Evolutionary conservation across 53 echinoderm and acorn worm genomes (phyloP), one percentile per base, ranked within the genome.

Genomic region (Stichopus horrens): DNA sequence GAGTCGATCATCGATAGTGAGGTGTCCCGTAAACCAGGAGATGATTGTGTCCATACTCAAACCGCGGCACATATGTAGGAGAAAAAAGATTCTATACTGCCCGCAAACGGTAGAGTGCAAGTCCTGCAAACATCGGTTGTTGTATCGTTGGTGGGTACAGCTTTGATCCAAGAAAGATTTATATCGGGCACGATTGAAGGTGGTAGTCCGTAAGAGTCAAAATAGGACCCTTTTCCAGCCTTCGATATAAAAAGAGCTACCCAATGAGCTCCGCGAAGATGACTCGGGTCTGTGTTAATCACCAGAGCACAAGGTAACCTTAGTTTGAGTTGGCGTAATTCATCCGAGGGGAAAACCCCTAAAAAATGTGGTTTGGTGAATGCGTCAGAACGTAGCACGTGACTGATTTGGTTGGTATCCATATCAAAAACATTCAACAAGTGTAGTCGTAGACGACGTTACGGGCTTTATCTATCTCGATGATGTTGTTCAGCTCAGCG

Each of bases 221-320:
- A 94, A 59, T 87, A 89, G 8, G 90, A 91, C 20, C 79, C 83
- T 23, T 65, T 68, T 21, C 92, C 92, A 53, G 81, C 73, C 8
- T 23, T 21, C 4, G 74, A 74, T 21, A 94, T 77, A 82, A 85
- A 94, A 21, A 94, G 75, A 4, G 88, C 93, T 19, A 95, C 84
- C 93, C 93, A 95, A 77, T 95, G 95, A 6, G 88, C 76, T 9
- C 95, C 95, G 4, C 88, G 92, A 58, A 84, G 55, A 23, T 91
- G 21, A 5, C 79, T 63, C 0, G 93, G 91, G 74, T 93, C 93
- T 37, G 91, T 89, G 37, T 92, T 95, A 4, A 88, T 87, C 4
- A 81, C 81, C 54, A 81, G 53, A 4, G 81, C 0, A 55, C 81
- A 81, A 14, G 81, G 81, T 54, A 83, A 58, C 10, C 5, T 21